Percentiles rank a stretch among this genome's conserved stretches.
phyloP scores from a whole-genome alignment of 1,140 invertebrate genomes.

The Physella acuta region DNA sequence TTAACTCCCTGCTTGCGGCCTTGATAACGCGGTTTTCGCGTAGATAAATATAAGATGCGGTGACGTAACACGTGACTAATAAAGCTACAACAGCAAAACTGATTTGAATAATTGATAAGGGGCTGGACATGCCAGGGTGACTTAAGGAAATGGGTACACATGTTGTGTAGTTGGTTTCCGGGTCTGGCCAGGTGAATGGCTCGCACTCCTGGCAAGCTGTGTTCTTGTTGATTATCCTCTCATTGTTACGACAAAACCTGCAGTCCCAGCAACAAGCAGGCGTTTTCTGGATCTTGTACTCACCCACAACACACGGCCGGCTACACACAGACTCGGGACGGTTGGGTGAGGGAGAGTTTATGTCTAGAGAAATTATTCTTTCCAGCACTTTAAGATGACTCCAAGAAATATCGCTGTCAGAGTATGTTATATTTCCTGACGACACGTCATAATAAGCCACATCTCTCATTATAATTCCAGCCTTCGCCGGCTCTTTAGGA shows the following conservation, averaged over 20 bases:
- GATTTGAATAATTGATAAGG: slow-evolving; percentile 61
- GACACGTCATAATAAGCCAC: slow-evolving; percentile 8
- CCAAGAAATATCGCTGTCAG: slow-evolving; percentile 5
- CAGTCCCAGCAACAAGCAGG: slow-evolving; percentile 36
- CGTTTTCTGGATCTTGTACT: slow-evolving; percentile 29
- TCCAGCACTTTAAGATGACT: background rate
- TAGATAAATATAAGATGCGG: slow-evolving; percentile 72
- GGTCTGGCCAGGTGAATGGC: slow-evolving; percentile 47
- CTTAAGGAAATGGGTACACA: slow-evolving; percentile 57
- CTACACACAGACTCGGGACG: slow-evolving; percentile 38
- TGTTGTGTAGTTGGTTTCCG: slow-evolving; percentile 61
- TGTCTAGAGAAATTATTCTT: background rate
- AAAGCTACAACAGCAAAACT: slow-evolving; percentile 62
- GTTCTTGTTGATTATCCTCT: slow-evolving; percentile 29
- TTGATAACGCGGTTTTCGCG: slow-evolving; percentile 86
- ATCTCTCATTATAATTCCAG: background rate
- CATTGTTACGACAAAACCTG: slow-evolving; percentile 32
- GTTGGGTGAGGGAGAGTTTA: too few species aligned
- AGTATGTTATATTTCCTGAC: background rate
- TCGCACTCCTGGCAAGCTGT: slow-evolving; percentile 31
- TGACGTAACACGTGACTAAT: slow-evolving; percentile 46
- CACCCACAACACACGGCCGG: slow-evolving; percentile 26
- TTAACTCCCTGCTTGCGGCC: slow-evolving; percentile 85
- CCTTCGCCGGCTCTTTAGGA: background rate
- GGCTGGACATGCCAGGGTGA: slow-evolving; percentile 17